Base-by-base conservation (phyloP, 2,113 vertebrate genomes). In the Hippocampus barbouri region DNA sequence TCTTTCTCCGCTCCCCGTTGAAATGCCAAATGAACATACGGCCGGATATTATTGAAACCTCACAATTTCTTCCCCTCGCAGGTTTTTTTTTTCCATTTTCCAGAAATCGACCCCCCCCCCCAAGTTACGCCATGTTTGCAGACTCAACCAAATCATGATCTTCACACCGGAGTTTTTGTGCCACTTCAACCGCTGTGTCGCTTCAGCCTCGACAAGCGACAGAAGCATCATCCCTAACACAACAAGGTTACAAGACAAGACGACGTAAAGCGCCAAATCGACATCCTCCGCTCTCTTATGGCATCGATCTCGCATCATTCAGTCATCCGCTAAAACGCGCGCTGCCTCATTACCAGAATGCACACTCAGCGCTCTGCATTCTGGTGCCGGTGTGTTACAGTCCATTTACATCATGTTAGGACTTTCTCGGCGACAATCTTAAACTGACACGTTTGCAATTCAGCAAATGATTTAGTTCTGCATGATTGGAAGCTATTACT, bases 1-100 rank as follows among this genome's bases (percentile, higher is more conserved):
- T 88, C 83, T 88, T 88, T 80, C 79, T 82, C 18, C 71, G 70
- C 73, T 81, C 73, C 74, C 76, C 45, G 80, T 78, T 76, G 81
- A 78, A 83, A 79, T 53, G 71, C 80, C 79, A 71, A 73, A 69
- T 75, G 51, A 81, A 75, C 83, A 70, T 1, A 5, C 41, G 38
- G 70, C 45, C 61, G 74, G 27, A 61, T 64, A 10, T 12, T n/a
- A 41, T 41, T 12, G 41, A n/a, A 64, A 64, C 38, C 62, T 15
- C 8, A n/a, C 25, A 30, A 60, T 30, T 60, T 60, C 25, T 27
- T 11, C 25, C 16, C 30, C 15, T 38, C 6, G 20, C 7, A 38
- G 34, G 5, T 38, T 38, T 38, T 38, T 38, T 68, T 47, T 27
- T 66, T 53, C 65, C 41, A 15, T 45, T 72, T 49, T 41, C 68